These are phyloP conservation scores for Agrochola macilenta DNA, from an alignment of 2,888 invertebrate genomes.

Conservation along the genomic window DNA sequence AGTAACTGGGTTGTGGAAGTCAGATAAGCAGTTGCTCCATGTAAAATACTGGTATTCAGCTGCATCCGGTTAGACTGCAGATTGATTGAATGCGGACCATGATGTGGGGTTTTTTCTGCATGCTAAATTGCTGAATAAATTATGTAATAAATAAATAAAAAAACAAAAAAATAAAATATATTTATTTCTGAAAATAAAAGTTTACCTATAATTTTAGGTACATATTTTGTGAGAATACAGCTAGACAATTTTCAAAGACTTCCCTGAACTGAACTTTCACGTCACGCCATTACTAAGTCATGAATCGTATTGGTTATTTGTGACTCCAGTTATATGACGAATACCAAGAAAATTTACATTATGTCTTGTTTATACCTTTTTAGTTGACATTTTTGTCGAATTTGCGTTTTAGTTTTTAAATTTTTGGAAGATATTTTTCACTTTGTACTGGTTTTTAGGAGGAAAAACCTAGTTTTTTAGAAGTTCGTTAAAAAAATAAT, in stretches of 20 bases:
- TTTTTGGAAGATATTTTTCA: not conserved
- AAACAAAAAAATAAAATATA: not conserved
- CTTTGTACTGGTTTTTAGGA: not conserved
- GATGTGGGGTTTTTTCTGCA: not conserved
- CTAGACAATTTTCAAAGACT: no score
- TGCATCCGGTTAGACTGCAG: not conserved
- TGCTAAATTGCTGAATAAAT: not conserved
- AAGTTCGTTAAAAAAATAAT: not conserved
- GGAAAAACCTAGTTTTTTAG: not conserved
- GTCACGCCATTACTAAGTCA: not conserved
- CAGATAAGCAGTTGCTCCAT: no score
- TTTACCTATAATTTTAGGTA: not conserved
- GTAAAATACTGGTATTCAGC: not conserved
- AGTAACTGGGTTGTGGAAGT: not conserved
- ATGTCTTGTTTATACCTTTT: not conserved
- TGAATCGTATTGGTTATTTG: not conserved
- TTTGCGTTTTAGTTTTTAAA: not conserved
- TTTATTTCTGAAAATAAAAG: conserved; percentile 2
- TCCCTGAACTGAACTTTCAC: not conserved
- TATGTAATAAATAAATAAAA: not conserved
- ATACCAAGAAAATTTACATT: not conserved
- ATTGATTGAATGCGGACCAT: not conserved
- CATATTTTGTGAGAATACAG: not conserved
- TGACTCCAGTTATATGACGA: no score
- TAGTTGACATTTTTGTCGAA: not conserved